These are phyloP conservation scores for Orientallactaga sibirica DNA, from an alignment of 2,797 vertebrate genomes.

Conservation along the genomic window DNA sequence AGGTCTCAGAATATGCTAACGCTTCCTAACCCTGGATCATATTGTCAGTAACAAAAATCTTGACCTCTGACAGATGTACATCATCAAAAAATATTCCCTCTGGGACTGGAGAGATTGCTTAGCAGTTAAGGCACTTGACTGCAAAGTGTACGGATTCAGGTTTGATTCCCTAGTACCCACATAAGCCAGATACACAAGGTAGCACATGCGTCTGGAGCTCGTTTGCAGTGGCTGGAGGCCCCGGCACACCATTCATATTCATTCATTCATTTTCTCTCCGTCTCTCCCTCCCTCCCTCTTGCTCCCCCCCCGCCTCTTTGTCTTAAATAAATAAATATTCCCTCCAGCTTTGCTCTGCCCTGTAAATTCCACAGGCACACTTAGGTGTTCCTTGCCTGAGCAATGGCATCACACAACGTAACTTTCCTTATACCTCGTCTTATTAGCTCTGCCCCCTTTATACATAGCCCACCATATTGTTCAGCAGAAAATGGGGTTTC, in stretches of 20 bases:
- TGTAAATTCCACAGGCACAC: neutral
- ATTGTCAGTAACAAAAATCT: constrained; percentile 2
- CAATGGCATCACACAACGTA: neutral
- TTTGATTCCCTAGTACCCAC: too few relatives aligned
- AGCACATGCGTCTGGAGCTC: too few relatives aligned
- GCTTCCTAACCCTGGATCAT: neutral
- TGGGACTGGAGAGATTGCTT: too few relatives aligned
- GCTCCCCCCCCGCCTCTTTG: too few relatives aligned
- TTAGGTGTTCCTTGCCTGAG: neutral
- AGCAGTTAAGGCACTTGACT: too few relatives aligned
- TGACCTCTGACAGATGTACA: neutral
- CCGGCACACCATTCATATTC: too few relatives aligned
- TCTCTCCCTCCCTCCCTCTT: too few relatives aligned
- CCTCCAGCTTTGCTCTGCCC: neutral
- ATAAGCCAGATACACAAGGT: too few relatives aligned
- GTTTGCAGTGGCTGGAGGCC: too few relatives aligned
- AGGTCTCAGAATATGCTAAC: neutral
- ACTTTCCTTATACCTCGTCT: constrained; percentile 22
- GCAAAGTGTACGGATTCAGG: too few relatives aligned
- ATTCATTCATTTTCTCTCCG: too few relatives aligned
- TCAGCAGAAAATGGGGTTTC: constrained; percentile 48
- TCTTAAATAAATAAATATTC: neutral
- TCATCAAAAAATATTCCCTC: constrained; percentile 12
- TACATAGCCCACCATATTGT: neutral
- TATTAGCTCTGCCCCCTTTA: neutral